phyloP scores from a whole-genome alignment of 2,113 vertebrate species.

The Lepidothrix coronata region DNA sequence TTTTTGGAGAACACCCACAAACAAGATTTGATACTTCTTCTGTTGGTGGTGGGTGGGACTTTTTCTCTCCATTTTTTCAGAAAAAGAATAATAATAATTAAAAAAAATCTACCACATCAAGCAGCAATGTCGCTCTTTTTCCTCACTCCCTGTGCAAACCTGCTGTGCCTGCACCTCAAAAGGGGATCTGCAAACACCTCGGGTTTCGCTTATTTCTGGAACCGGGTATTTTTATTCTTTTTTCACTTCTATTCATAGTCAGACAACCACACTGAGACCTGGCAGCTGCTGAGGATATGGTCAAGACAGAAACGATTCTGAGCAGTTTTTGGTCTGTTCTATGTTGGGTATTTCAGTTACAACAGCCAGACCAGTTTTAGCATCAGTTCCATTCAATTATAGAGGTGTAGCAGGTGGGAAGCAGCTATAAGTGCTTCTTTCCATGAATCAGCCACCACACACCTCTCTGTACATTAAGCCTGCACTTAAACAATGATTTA shows the following conservation, averaged over 20 bases:
- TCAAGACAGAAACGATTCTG: neutral
- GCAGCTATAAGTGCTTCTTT: neutral
- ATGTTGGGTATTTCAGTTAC: neutral
- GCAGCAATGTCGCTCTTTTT: conserved; percentile 19
- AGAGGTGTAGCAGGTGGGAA: neutral
- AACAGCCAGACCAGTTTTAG: neutral
- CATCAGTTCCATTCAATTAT: neutral
- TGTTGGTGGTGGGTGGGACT: neutral
- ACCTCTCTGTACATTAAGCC: neutral
- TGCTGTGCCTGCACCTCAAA: neutral
- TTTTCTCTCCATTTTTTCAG: neutral
- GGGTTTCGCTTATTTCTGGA: neutral
- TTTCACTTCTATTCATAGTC: neutral
- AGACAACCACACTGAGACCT: neutral
- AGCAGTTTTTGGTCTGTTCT: neutral
- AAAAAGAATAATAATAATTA: neutral
- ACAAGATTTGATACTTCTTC: neutral
- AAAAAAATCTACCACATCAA: conserved; percentile 12
- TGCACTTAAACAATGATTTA: neutral
- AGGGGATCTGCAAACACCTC: neutral
- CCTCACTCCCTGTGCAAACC: neutral
- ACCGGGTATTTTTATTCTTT: neutral
- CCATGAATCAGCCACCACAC: neutral
- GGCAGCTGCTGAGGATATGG: neutral
- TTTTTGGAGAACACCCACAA: conserved; percentile 20